phyloP scores from a whole-genome alignment of 2,113 vertebrate species.

The Paradisaea rubra region DNA sequence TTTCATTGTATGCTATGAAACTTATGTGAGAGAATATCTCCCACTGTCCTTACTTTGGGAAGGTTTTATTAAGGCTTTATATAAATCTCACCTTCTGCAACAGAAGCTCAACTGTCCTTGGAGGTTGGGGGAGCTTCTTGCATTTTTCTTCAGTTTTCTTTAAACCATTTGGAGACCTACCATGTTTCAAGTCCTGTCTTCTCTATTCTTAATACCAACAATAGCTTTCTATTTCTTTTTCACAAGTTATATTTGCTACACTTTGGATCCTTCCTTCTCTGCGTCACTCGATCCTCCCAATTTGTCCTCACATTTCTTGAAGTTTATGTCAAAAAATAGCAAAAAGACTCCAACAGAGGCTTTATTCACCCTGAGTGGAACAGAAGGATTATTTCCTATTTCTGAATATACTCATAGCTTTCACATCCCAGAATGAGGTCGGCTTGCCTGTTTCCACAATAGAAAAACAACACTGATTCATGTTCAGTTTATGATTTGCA shows the following conservation, averaged over 20 bases:
- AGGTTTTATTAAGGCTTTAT: not conserved
- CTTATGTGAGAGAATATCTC: not conserved
- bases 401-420: not conserved
- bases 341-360: not conserved
- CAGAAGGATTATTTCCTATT: not conserved
- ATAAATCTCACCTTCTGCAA: not conserved
- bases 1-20: not conserved
- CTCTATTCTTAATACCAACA: not conserved
- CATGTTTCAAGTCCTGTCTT: not conserved
- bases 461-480: not conserved
- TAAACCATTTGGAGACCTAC: not conserved
- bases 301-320: not conserved
- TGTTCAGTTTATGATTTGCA: not conserved
- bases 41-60: not conserved
- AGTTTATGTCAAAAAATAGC: not conserved
- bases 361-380: not conserved
- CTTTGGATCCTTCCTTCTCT: not conserved
- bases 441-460: not conserved
- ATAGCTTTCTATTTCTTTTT: not conserved
- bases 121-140: not conserved
- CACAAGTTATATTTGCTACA: not conserved
- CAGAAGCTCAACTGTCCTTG: not conserved
- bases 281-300: accelerated
- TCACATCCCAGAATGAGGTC: not conserved
- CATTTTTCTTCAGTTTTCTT: not conserved